Percentiles rank a stretch among this genome's conserved stretches.
phyloP scores from a whole-genome alignment of 2,888 invertebrate genomes.

The Belgica antarctica region DNA sequence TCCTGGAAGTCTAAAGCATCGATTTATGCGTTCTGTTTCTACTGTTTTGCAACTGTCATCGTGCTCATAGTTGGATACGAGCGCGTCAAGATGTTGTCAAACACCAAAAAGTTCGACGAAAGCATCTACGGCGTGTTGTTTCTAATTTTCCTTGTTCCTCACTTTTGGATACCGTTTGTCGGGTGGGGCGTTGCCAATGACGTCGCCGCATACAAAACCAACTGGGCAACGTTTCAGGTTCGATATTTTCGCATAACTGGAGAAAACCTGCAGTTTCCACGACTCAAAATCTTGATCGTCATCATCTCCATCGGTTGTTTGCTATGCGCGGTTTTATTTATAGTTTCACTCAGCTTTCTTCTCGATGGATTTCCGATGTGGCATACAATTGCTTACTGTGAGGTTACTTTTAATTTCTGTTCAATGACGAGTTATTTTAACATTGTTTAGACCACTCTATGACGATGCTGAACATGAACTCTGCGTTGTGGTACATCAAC shows the following conservation, averaged over 20 bases:
- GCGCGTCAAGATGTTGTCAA: conserved; percentile 61
- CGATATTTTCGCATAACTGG: conserved; percentile 61
- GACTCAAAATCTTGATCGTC: conserved; percentile 61
- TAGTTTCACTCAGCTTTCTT: conserved; percentile 61
- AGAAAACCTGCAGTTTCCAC: conserved; percentile 62
- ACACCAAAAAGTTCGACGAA: conserved; percentile 65
- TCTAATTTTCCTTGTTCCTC: conserved; percentile 65
- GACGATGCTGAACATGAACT: conserved; percentile 71
- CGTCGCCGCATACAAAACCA: conserved; percentile 68
- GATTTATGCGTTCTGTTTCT: conserved; percentile 66
- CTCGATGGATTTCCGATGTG: conserved; percentile 64
- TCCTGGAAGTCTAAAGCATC: conserved; percentile 64
- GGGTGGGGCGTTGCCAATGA: conserved; percentile 69
- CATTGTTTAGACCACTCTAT: conserved; percentile 58
- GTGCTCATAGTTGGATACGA: conserved; percentile 64
- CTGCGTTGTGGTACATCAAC: conserved; percentile 69
- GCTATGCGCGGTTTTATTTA: conserved; percentile 61
- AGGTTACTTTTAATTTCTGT: not conserved
- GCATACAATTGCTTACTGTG: conserved; percentile 57
- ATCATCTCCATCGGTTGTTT: conserved; percentile 64
- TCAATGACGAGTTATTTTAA: not conserved
- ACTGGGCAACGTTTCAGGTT: conserved; percentile 67
- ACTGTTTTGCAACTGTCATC: conserved; percentile 59
- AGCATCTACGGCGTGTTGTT: conserved; percentile 69
- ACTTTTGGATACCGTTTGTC: conserved; percentile 61